Evolutionary conservation across 2,888 invertebrate genomes (phyloP), one percentile per base, ranked within the genome.

Genomic region (Hermaeophaga mercurialis): DNA sequence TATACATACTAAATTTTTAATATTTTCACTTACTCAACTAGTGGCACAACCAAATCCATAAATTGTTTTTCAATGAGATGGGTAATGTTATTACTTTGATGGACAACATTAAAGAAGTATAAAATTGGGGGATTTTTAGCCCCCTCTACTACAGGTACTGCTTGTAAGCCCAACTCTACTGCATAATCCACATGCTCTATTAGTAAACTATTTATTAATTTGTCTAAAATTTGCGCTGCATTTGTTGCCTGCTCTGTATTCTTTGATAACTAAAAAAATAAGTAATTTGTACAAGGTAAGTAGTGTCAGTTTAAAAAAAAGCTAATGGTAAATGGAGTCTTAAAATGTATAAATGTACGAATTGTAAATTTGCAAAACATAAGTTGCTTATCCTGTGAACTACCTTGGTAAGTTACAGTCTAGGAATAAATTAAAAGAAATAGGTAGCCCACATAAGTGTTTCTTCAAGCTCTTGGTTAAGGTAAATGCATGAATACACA

Each of bases 131-230:
- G 85, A 0, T 83, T 83, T 78, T 94, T 93, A 65, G 72, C 66
- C 3, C 90, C 91, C 76, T 99, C 98, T 0, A 90, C 89, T 22
- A 93, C 87, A 0, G 94, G 94, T 60, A 94, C 89, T 15, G 89
- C 88, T 75, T 93, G 94, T 41, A 97, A 79, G 0, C 95, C 97
- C 38, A 97, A 77, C 74, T 98, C 98, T 3, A 99, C 79, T 0
- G 97, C 98, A 77, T 99, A 99, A 75, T 96, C 96, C 0, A 98
- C 91, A 74, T 97, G 97, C 67, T 99, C 96, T 1, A 86, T 85
- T 68, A 95, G 84, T 12, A 99, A 78, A 71, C 90, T 89, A 62
- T 93, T 90, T 18, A 95, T 80, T 47, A 96, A 75, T 38, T 91
- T 87, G 62, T 96, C 96, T 56, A 95, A 84, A 11, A 98, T 83